Evolutionary conservation across 2,113 vertebrate species (phyloP).

Genomic region (Neofelis nebulosa): DNA sequence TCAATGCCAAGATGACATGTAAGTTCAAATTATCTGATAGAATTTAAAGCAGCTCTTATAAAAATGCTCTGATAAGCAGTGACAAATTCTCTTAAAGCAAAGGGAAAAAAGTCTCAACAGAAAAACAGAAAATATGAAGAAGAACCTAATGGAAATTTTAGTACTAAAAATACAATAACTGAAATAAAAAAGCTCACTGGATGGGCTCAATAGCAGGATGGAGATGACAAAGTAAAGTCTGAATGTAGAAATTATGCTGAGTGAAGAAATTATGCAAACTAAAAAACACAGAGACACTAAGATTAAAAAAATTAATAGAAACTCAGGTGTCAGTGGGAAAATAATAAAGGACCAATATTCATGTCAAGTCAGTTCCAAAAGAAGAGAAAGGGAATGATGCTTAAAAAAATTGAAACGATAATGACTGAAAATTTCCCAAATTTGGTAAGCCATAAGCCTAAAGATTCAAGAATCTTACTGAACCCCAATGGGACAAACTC

Average conservation of each 20-base stretch:
- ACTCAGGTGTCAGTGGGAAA: not conserved
- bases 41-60: not conserved
- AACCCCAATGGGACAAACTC: not conserved
- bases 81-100: not conserved
- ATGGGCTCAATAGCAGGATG: not conserved
- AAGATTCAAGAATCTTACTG: not conserved
- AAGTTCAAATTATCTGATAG: not conserved
- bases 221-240: not conserved
- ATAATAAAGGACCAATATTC: not conserved
- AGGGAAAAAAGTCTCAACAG: not conserved
- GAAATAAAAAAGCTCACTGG: not conserved
- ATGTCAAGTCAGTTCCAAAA: not conserved
- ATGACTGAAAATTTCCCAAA: not conserved
- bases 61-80: not conserved
- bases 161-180: not conserved
- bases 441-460: not conserved
- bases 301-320: not conserved
- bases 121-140: constrained; percentile 10
- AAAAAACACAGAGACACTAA: not conserved
- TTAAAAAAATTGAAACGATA: not conserved
- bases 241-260: not conserved
- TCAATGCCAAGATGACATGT: not conserved
- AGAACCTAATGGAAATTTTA: not conserved
- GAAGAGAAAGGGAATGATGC: not conserved
- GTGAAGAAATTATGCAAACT: not conserved